Base-by-base conservation (phyloP, 2,888 invertebrate genomes). In the Harpalus rubripes region DNA sequence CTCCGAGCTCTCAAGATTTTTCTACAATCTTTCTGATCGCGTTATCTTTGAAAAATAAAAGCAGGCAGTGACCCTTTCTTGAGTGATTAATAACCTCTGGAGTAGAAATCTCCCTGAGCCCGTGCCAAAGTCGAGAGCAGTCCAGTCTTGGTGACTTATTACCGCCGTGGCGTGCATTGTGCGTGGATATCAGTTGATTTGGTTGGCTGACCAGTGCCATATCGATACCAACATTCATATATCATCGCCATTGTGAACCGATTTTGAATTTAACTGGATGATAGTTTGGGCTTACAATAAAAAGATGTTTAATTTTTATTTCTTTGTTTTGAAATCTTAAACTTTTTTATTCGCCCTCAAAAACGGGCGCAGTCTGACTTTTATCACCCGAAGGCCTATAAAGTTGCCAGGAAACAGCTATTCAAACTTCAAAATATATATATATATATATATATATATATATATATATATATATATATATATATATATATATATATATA, bases 151-250 rank as follows among this genome's bases (percentile, higher is more conserved):
- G 63, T 63, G 63, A 63, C 63, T 63, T 63, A 63, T 63, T 63
- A 63, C 63, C 18, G 63, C 6, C 63, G 26, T 63, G 63, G 63
- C 63, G 63, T 8, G 22, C 63, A 63, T 63, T 63, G 63, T 63
- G 63, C 22, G 63, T 22, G 63, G 44, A 52, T 52, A 52, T 52
- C 44, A 52, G 10, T 52, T 52, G 44, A 52, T 52, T 8, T 52
- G 44, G 44, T 52, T 52, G 44, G 44, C 44, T 52, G 44, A 52
- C 44, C 44, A 52, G 44, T 52, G 44, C 44, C 44, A 52, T 52
- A 52, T 52, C 44, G 44, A 52, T 52, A 52, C 1, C 44, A 52
- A 52, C 44, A 52, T 12, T 12, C 44, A 52, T 52, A 52, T 12
- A 52, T 52, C 44, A 52, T 52, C 44, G 10, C 44, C 44, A 52